Percentiles rank a stretch among this genome's conserved stretches.
These are phyloP conservation scores for Montipora capitata DNA, from an alignment of 92 coral and sea anemone genomes.

Conservation along the genomic window DNA sequence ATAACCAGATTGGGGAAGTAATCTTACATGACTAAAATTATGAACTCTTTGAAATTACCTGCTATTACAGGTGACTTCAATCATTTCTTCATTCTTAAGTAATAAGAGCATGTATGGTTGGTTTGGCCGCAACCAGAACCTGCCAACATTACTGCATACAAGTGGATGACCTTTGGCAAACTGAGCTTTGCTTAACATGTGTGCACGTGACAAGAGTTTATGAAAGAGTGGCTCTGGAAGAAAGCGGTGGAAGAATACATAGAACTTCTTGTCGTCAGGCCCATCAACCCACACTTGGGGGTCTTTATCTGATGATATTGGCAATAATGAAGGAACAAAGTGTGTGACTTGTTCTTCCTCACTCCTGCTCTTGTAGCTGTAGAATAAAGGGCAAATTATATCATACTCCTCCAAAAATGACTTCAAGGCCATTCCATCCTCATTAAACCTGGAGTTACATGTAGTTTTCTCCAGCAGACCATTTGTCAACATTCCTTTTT, in stretches of 20 bases:
- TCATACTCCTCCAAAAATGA: constrained; percentile 74
- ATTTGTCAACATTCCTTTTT: constrained; percentile 63
- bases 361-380: neutral
- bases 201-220: constrained; percentile 70
- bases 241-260: constrained; percentile 61
- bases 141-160: constrained; percentile 55
- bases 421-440: constrained; percentile 34
- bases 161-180: constrained; percentile 11
- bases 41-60: neutral
- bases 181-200: constrained; percentile 39
- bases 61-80: constrained; percentile 67
- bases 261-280: constrained; percentile 57
- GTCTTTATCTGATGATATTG: constrained; percentile 22
- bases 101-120: constrained; percentile 59
- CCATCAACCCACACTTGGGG: constrained; percentile 48
- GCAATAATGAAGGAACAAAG: constrained; percentile 78
- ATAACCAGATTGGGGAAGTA: too few species aligned
- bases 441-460: constrained; percentile 28
- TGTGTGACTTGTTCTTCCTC: constrained; percentile 50
- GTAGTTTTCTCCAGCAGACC: constrained; percentile 34
- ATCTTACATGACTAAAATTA: too few species aligned
- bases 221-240: constrained; percentile 73
- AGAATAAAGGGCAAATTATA: constrained; percentile 53
- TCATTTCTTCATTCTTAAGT: constrained; percentile 66
- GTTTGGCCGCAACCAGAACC: constrained; percentile 65